Conservation (phyloP, 2,113 vertebrate species). For the Dinomys branickii region DNA sequence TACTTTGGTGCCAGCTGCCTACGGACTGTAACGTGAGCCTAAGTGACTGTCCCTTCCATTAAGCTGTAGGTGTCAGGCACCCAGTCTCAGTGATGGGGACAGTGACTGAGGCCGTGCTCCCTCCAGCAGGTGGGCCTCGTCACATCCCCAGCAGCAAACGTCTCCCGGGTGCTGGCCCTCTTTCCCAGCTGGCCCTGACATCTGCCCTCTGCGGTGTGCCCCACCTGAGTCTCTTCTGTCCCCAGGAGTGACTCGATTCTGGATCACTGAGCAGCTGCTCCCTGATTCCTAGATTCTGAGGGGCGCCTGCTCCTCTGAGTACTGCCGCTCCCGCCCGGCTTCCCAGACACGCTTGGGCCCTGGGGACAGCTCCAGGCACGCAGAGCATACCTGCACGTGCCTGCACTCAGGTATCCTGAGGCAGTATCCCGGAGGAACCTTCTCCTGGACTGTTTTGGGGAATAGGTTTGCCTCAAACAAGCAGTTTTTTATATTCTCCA, state of each 20-base stretch:
- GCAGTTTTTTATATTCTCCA: not conserved
- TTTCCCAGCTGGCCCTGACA: not conserved
- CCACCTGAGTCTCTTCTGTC: not conserved
- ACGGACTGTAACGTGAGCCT: not conserved
- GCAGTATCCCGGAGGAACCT: conserved; percentile 11
- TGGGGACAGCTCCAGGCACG: not conserved
- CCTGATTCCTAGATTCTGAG: not conserved
- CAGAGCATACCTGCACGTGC: conserved; percentile 23
- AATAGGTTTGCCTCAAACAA: not conserved
- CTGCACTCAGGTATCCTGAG: conserved; percentile 32
- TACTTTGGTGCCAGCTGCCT: not conserved
- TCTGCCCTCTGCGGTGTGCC: no score
- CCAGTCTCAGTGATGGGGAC: not conserved
- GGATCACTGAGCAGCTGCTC: not conserved
- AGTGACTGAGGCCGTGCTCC: not conserved
- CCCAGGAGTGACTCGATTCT: not conserved
- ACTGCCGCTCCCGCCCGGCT: not conserved
- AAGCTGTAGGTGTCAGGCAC: not conserved
- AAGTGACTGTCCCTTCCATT: not conserved
- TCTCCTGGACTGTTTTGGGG: not conserved
- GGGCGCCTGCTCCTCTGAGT: not conserved
- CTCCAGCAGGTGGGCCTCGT: not conserved
- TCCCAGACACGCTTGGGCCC: not conserved
- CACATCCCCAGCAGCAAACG: not conserved
- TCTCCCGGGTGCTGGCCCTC: not conserved